phyloP scores from a whole-genome alignment of 2,888 invertebrate genomes.

The Phortica magna region DNA sequence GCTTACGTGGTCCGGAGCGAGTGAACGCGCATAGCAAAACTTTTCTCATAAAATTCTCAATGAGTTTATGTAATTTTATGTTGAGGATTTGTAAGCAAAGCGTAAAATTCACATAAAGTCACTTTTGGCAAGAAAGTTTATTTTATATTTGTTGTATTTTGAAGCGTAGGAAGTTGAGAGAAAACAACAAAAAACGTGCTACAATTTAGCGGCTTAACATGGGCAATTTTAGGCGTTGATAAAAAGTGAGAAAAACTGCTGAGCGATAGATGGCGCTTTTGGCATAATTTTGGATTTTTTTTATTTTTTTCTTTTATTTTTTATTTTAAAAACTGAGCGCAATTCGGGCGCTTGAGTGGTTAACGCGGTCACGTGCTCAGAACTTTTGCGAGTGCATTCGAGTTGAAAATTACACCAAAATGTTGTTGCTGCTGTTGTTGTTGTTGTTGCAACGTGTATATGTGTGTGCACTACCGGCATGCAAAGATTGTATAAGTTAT shows the following conservation, averaged over 20 bases:
- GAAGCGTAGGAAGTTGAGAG: background rate
- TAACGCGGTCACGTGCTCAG: conserved; percentile 31
- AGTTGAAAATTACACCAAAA: conserved; percentile 33
- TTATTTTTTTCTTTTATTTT: too few species aligned
- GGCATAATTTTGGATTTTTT: background rate
- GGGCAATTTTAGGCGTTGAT: conserved; percentile 3
- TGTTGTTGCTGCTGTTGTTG: conserved; percentile 16
- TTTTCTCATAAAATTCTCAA: conserved; percentile 63
- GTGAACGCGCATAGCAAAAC: conserved; percentile 42
- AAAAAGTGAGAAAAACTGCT: background rate
- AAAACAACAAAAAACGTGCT: conserved; percentile 12
- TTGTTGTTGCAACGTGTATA: background rate
- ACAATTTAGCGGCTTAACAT: conserved; percentile 30
- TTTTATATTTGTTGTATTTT: conserved; percentile 16
- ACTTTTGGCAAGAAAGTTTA: conserved; percentile 24
- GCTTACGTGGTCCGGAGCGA: background rate
- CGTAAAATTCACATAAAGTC: conserved; percentile 33
- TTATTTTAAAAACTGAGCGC: too few species aligned
- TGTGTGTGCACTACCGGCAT: too few species aligned
- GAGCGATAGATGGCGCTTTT: background rate
- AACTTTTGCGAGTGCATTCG: conserved; percentile 22
- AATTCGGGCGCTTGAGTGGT: conserved; percentile 19
- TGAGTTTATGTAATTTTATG: conserved; percentile 45
- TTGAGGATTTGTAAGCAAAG: conserved; percentile 29
- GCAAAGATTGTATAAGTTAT: conserved; percentile 2